These are phyloP conservation scores for Periplaneta americana DNA, from an alignment of 1,140 invertebrate species.

Conservation along the genomic window DNA sequence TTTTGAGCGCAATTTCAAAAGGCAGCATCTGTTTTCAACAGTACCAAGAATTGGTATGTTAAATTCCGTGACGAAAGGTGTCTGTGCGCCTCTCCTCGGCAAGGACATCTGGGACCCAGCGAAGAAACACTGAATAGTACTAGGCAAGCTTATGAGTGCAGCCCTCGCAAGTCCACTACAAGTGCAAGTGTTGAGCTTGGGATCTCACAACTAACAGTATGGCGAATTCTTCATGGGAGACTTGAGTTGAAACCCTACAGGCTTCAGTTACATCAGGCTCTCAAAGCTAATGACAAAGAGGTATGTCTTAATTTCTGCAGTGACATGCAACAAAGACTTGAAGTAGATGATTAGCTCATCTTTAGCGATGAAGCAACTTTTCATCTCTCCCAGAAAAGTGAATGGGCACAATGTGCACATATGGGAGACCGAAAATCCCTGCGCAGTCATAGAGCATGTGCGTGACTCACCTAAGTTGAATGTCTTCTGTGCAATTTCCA, in stretches of 20 bases:
- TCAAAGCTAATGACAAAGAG: background rate
- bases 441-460: background rate
- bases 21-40: no score
- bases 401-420: conserved; percentile 12
- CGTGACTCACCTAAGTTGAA: conserved; percentile 9
- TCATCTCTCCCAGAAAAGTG: conserved; percentile 3
- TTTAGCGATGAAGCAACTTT: conserved; percentile 15
- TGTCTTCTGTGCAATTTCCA: background rate
- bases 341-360: background rate
- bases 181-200: background rate
- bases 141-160: no score
- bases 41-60: no score
- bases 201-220: conserved; percentile 1
- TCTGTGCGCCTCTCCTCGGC: no score
- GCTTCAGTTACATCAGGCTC: no score
- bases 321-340: background rate
- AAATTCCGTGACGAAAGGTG: no score
- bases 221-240: background rate
- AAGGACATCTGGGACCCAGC: no score
- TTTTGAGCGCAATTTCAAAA: no score
- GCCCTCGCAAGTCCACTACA: no score
- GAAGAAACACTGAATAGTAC: no score
- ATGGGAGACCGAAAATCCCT: conserved; percentile 9
- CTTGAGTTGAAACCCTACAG: no score
- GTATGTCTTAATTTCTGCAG: background rate